Percentiles rank a stretch among this genome's conserved stretches.
phyloP scores from a whole-genome alignment of 1,140 invertebrate species.

The Phenacoccus solenopsis region DNA sequence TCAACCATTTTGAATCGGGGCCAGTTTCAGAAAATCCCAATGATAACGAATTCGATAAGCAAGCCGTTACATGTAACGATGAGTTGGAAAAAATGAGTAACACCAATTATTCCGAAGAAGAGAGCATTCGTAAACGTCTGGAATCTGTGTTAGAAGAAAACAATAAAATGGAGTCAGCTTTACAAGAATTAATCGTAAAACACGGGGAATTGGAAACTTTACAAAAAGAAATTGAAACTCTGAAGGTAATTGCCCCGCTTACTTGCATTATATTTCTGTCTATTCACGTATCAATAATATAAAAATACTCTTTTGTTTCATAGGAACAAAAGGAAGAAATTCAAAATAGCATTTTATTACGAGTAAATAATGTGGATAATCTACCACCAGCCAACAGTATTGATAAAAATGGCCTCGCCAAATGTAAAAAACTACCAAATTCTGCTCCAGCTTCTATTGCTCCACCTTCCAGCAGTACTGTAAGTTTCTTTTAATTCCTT shows the following conservation, averaged over 20 bases:
- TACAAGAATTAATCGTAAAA: slow-evolving; percentile 19
- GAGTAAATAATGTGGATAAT: slow-evolving; percentile 27
- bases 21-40: slow-evolving; percentile 12
- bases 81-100: neutral
- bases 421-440: slow-evolving; percentile 28
- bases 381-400: slow-evolving; percentile 19
- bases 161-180: slow-evolving; percentile 9
- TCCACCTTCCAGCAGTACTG: slow-evolving; percentile 23
- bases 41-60: slow-evolving; percentile 5
- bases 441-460: slow-evolving; percentile 48
- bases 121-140: neutral
- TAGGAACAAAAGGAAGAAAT: slow-evolving; percentile 19
- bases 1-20: slow-evolving; percentile 9
- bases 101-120: neutral
- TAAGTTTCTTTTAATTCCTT: slow-evolving; percentile 27
- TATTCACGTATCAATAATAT: neutral
- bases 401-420: slow-evolving; percentile 24
- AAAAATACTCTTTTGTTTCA: neutral
- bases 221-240: slow-evolving; percentile 11
- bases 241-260: slow-evolving; percentile 12
- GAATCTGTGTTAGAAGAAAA: slow-evolving; percentile 14
- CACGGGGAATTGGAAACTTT: slow-evolving; percentile 20
- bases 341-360: slow-evolving; percentile 19
- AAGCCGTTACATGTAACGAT: neutral
- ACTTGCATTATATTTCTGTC: neutral